phyloP scores from a whole-genome alignment of 2,797 vertebrate species.

The Lithobates sylvaticus region DNA sequence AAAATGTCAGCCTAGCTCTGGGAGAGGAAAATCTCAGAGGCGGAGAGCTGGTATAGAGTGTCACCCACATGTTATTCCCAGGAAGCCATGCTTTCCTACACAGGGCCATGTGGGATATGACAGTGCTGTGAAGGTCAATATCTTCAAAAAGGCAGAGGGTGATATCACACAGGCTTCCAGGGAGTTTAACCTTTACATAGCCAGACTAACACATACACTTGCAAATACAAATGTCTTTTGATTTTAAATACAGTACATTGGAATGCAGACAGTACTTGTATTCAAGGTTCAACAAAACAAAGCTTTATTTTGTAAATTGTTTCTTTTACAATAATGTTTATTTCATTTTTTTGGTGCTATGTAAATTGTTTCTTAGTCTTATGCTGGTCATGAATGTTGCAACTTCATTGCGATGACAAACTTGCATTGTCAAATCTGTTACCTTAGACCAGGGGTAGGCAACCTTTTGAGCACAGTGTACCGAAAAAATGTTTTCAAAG shows the following conservation, averaged over 20 bases:
- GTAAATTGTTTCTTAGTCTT: no score
- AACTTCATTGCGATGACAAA: no score
- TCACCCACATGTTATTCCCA: conserved; percentile 58
- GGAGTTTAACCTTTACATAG: neutral
- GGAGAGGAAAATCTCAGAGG: conserved; percentile 37
- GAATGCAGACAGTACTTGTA: neutral
- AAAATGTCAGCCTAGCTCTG: conserved; percentile 46
- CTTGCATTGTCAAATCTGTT: no score
- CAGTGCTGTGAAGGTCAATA: conserved; percentile 48
- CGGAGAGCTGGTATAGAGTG: conserved; percentile 53
- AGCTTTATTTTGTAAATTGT: no score
- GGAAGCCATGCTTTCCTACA: conserved; percentile 31
- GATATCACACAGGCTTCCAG: neutral
- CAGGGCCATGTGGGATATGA: conserved; percentile 29
- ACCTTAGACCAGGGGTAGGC: no score
- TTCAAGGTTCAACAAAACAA: neutral
- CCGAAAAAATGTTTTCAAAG: no score
- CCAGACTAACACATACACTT: neutral
- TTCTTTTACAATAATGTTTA: no score
- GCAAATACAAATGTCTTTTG: neutral
- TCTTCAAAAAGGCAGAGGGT: neutral
- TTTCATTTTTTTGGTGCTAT: no score
- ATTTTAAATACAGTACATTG: neutral
- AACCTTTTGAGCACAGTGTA: no score
- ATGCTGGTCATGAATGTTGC: neutral